A percentile compares a stretch with the other conserved stretches of the same genome.
These are phyloP conservation scores for Pachyramphus minor DNA, from an alignment of 2,113 vertebrate genomes.

Conservation along the genomic window DNA sequence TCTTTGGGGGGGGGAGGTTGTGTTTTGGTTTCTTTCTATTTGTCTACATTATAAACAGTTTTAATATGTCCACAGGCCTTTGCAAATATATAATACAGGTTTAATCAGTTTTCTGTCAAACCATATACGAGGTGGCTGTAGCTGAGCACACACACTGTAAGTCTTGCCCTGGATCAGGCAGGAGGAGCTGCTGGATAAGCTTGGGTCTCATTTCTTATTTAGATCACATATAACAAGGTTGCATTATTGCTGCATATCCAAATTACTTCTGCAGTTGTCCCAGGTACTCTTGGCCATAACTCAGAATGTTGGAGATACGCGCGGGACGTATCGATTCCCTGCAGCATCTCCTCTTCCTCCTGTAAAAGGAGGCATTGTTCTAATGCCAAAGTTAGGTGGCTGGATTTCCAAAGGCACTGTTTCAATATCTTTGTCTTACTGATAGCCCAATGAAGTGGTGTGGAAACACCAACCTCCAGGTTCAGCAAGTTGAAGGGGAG, in stretches of 20 bases:
- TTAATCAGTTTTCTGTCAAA: neutral
- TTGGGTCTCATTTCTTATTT: neutral
- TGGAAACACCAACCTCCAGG: neutral
- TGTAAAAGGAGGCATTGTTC: neutral
- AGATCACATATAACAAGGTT: neutral
- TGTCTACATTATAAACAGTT: neutral
- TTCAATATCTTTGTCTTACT: neutral
- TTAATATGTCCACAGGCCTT: neutral
- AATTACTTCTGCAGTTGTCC: neutral
- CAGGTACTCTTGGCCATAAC: neutral
- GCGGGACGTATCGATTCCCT: neutral
- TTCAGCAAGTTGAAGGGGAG: neutral
- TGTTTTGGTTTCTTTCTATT: neutral
- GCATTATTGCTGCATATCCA: neutral
- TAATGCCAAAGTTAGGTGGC: neutral
- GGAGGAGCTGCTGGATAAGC: fast-evolving
- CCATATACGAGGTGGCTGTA: neutral
- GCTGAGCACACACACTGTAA: neutral
- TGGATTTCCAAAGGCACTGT: neutral
- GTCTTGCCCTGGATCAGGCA: neutral
- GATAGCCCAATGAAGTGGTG: neutral
- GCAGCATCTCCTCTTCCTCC: neutral
- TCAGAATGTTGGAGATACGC: neutral
- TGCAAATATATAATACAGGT: neutral
- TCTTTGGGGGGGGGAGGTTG: neutral